Evolutionary conservation across 2,888 invertebrate species (phyloP).

Genomic region (Melanostoma mellinum): DNA sequence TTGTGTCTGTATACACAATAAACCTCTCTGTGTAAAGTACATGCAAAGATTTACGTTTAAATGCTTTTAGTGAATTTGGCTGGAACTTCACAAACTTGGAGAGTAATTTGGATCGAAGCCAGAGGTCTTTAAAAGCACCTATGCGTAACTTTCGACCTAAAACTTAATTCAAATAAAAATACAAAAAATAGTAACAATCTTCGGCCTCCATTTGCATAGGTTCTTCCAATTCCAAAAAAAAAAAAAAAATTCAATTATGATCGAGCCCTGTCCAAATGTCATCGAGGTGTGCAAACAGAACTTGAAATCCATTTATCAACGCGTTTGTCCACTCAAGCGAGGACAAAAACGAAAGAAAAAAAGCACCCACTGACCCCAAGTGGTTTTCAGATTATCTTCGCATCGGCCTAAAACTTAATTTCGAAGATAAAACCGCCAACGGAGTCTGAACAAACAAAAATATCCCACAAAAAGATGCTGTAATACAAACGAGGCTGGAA

Average conservation of each 20-base stretch:
- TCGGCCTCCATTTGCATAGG: not conserved
- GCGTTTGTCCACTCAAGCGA: slow-evolving; percentile 38
- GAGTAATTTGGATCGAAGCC: slow-evolving; percentile 60
- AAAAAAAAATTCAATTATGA: slow-evolving; percentile 22
- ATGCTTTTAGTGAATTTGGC: slow-evolving; percentile 70
- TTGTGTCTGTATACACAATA: not conserved
- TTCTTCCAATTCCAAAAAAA: not conserved
- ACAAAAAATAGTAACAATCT: not conserved
- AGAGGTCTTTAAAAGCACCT: slow-evolving; percentile 66
- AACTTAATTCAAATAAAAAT: slow-evolving; percentile 35
- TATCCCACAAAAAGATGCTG: slow-evolving; percentile 26
- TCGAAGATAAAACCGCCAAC: slow-evolving; percentile 56
- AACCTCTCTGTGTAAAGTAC: slow-evolving; percentile 1
- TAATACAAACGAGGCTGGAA: slow-evolving; percentile 39
- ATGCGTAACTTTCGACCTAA: slow-evolving; percentile 67
- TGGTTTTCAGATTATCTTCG: slow-evolving; percentile 52
- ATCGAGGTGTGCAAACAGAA: slow-evolving; percentile 62
- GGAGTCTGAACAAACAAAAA: slow-evolving; percentile 62
- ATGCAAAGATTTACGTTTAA: slow-evolving; percentile 65
- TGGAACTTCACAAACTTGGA: slow-evolving; percentile 42
- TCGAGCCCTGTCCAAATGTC: slow-evolving; percentile 2
- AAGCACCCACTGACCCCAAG: slow-evolving; percentile 48
- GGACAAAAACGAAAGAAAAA: not conserved
- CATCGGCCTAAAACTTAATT: slow-evolving; percentile 60
- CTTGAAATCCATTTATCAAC: slow-evolving; percentile 62